Conservation (phyloP, 2,888 invertebrate genomes). For the Leptothorax acervorum region DNA sequence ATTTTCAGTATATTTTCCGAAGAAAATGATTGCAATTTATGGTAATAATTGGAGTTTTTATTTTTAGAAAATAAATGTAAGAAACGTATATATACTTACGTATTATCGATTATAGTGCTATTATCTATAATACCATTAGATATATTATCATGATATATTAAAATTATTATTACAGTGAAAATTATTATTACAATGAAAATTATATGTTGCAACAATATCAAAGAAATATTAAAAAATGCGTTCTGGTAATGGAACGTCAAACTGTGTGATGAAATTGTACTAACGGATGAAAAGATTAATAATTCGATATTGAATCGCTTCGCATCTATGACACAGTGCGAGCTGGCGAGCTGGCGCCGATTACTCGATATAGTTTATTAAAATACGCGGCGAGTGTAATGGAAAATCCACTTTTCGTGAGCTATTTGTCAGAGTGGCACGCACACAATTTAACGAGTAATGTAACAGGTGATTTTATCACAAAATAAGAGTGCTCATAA, state of each 20-base stretch:
- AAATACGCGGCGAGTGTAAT: conserved; percentile 14
- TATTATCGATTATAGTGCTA: neutral
- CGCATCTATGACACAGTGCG: neutral
- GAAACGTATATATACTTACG: neutral
- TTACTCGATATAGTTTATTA: conserved; percentile 41
- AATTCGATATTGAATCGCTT: conserved; percentile 31
- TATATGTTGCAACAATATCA: neutral
- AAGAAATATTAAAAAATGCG: neutral
- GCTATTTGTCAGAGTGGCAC: conserved; percentile 53
- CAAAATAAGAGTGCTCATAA: conserved; percentile 23
- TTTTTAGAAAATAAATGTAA: conserved; percentile 4
- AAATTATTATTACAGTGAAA: conserved; percentile 6
- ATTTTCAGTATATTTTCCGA: conserved; percentile 1
- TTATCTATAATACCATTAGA: neutral
- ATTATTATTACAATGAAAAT: conserved; percentile 5
- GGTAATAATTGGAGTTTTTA: neutral
- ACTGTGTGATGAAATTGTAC: conserved; percentile 22
- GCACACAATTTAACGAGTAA: conserved; percentile 27
- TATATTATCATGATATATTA: neutral
- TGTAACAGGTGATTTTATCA: conserved; percentile 37
- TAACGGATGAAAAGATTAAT: conserved; percentile 37
- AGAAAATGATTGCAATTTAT: neutral
- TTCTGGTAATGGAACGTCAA: conserved; percentile 17
- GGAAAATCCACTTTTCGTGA: conserved; percentile 48
- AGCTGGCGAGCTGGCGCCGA: neutral